These are phyloP conservation scores for Decapterus maruadsi DNA, from an alignment of 2,797 vertebrate genomes.

Conservation along the genomic window DNA sequence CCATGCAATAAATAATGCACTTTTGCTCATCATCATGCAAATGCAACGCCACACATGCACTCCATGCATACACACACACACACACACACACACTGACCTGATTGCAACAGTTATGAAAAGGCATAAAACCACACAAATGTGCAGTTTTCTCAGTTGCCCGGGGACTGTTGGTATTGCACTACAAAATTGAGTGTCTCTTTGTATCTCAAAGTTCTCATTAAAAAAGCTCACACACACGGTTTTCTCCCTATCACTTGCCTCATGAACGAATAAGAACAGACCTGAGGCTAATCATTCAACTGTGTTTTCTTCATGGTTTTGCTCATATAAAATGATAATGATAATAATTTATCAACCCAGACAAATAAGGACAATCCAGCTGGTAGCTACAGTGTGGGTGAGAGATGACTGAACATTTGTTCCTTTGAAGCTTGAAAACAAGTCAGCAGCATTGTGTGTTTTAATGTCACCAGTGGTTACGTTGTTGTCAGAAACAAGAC, in stretches of 20 bases:
- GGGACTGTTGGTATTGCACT: conserved; percentile 66
- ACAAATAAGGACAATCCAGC: conserved; percentile 46
- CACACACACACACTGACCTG: conserved; percentile 38
- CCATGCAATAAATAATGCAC: not conserved
- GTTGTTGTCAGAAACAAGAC: conserved; percentile 23
- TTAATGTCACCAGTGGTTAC: conserved; percentile 14
- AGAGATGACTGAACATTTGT: conserved; percentile 33
- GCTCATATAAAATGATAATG: conserved; percentile 67
- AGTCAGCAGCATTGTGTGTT: conserved; percentile 7
- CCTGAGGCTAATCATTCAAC: conserved; percentile 57
- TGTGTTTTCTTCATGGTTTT: conserved; percentile 57
- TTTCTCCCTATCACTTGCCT: conserved; percentile 54
- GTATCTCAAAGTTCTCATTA: conserved; percentile 75
- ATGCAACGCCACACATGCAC: not conserved
- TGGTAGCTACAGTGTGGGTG: conserved; percentile 21
- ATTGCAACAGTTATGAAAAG: conserved; percentile 63
- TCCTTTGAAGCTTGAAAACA: conserved; percentile 37
- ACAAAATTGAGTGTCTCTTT: conserved; percentile 64
- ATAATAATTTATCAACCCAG: conserved; percentile 65
- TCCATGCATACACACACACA: conserved; percentile 16
- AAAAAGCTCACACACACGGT: conserved; percentile 58
- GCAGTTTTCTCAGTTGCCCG: conserved; percentile 54
- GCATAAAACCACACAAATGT: conserved; percentile 62
- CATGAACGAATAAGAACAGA: conserved; percentile 54
- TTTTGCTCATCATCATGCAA: conserved; percentile 8